Evolutionary conservation across 2,797 vertebrate genomes (phyloP).

Genomic region (Bradypodion ventrale): DNA sequence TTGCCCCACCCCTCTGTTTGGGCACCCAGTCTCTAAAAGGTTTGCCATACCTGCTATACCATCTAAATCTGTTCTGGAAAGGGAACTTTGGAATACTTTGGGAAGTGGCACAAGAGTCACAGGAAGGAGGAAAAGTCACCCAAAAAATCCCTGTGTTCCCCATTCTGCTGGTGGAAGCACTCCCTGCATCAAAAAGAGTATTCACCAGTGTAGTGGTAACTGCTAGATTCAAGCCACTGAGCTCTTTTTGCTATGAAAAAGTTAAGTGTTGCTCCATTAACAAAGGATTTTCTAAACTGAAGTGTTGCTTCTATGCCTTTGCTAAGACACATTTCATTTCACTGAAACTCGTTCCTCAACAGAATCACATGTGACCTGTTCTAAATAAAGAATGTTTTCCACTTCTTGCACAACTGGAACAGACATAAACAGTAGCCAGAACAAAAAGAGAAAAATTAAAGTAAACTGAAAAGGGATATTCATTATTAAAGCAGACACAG

Average conservation of each 20-base stretch:
- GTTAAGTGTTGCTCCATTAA: constrained; percentile 62
- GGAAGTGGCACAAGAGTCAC: background rate
- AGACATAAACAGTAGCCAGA: constrained; percentile 81
- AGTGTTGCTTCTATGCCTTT: constrained; percentile 77
- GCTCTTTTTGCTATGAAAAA: constrained; percentile 61
- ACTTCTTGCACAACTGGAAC: constrained; percentile 84
- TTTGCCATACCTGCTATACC: too few relatives aligned
- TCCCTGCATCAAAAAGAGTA: background rate
- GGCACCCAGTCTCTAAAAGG: too few relatives aligned
- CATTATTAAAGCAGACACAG: constrained; percentile 54
- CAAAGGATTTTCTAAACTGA: constrained; percentile 65
- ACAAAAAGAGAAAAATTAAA: constrained; percentile 60
- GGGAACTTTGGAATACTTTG: background rate
- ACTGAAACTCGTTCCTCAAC: constrained; percentile 77
- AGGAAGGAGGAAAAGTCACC: background rate
- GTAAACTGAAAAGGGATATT: constrained; percentile 66
- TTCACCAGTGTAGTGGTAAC: background rate
- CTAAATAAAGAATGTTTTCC: constrained; percentile 87
- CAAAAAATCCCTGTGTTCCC: background rate
- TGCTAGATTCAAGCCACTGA: background rate
- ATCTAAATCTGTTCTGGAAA: background rate
- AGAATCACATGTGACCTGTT: constrained; percentile 81
- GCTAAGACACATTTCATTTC: constrained; percentile 72
- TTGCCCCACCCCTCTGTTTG: too few relatives aligned
- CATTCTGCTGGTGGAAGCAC: background rate